phyloP scores from a whole-genome alignment of 53 echinoderm and acorn worm species.

The Pentamera pediparva region DNA sequence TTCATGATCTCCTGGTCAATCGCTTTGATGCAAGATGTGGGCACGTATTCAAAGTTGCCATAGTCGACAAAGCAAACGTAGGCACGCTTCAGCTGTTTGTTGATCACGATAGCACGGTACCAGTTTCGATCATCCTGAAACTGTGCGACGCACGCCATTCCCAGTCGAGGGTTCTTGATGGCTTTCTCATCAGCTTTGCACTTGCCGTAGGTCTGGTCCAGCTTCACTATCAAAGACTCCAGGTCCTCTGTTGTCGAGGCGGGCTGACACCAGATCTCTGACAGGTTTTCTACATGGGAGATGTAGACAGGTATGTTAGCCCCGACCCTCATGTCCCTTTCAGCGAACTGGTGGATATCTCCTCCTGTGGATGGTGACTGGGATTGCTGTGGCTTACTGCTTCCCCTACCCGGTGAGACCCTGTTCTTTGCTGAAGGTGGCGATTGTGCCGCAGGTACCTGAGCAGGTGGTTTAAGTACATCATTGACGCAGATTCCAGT shows the following conservation, averaged over 20 bases:
- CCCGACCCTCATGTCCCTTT: slow-evolving; percentile 25
- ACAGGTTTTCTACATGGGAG: slow-evolving; percentile 65
- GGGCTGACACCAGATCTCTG: slow-evolving; percentile 91
- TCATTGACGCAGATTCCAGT: slow-evolving; percentile 16
- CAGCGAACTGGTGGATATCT: slow-evolving; percentile 10
- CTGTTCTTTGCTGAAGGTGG: not conserved
- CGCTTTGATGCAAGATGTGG: slow-evolving; percentile 46
- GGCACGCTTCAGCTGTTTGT: slow-evolving; percentile 47
- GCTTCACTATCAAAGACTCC: slow-evolving; percentile 60
- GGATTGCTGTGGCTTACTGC: not conserved
- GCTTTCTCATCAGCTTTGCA: slow-evolving; percentile 11
- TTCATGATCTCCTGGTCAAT: slow-evolving; percentile 58
- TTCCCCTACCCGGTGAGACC: not conserved
- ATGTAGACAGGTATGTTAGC: slow-evolving; percentile 51
- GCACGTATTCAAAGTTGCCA: slow-evolving; percentile 73
- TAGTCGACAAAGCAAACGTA: slow-evolving; percentile 95
- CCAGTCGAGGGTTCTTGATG: slow-evolving; percentile 53
- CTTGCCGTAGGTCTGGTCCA: slow-evolving; percentile 38
- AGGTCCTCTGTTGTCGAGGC: slow-evolving; percentile 60
- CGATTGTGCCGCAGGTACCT: not conserved
- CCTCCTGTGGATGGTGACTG: not conserved
- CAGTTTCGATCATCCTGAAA: slow-evolving; percentile 77
- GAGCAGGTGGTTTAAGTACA: not conserved
- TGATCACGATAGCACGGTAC: slow-evolving; percentile 78
- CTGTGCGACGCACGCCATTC: slow-evolving; percentile 78